phyloP scores from a whole-genome alignment of 2,888 invertebrate genomes.

The Nycteola revayana region DNA sequence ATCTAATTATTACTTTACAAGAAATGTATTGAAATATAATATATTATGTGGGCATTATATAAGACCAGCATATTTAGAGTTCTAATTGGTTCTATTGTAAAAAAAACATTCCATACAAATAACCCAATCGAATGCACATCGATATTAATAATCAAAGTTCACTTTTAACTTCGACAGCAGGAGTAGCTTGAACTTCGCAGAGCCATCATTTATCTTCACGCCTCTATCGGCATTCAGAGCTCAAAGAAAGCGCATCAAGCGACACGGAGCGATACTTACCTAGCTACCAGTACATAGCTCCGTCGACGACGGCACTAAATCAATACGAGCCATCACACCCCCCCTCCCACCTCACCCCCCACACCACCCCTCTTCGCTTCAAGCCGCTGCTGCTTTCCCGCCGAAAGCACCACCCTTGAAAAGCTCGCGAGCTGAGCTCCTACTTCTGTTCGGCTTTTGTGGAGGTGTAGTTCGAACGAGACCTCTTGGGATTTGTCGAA shows the following conservation, averaged over 20 bases:
- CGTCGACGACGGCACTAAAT: conserved; percentile 83
- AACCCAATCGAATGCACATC: too few relatives aligned
- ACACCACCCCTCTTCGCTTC: conserved; percentile 39
- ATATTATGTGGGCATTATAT: too few relatives aligned
- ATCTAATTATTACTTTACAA: too few relatives aligned
- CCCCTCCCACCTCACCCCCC: conserved; percentile 45
- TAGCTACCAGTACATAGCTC: conserved; percentile 75
- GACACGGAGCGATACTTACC: conserved; percentile 67
- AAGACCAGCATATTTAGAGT: too few relatives aligned
- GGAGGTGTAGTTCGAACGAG: conserved; percentile 73
- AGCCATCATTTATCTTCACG: conserved; percentile 32
- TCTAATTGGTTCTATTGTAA: too few relatives aligned
- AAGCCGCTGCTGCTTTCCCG: conserved; percentile 72
- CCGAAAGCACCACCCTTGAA: conserved; percentile 82
- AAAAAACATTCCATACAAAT: too few relatives aligned
- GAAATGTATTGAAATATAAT: too few relatives aligned
- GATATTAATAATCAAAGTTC: too few relatives aligned
- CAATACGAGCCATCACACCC: conserved; percentile 82
- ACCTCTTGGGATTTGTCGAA: conserved; percentile 77
- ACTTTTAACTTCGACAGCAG: too few relatives aligned
- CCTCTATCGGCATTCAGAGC: conserved; percentile 32
- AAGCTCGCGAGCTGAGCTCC: conserved; percentile 81
- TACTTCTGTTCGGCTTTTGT: conserved; percentile 82
- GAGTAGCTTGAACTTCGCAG: too few relatives aligned
- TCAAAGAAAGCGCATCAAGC: conserved; percentile 80